These are phyloP conservation scores for Bombus breviceps DNA, from an alignment of 1,140 invertebrate genomes.

Conservation along the genomic window DNA sequence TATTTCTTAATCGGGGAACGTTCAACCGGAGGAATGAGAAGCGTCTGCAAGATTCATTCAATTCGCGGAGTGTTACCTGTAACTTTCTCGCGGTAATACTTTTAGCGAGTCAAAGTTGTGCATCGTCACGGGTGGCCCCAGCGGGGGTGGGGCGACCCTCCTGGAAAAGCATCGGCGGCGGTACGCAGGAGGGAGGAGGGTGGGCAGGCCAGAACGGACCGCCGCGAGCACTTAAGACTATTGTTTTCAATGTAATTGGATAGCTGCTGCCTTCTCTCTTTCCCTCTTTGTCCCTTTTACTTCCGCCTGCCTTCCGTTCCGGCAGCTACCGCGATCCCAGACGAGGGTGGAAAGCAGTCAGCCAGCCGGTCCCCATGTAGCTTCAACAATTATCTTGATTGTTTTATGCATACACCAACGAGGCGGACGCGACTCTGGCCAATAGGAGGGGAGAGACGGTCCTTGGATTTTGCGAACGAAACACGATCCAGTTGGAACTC, in stretches of 20 bases:
- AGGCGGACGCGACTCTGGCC: slow-evolving; percentile 16
- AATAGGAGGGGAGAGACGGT: background rate
- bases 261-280: slow-evolving; percentile 77
- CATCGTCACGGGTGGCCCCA: slow-evolving; percentile 50
- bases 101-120: slow-evolving; percentile 63
- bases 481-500: slow-evolving; percentile 26
- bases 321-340: slow-evolving; percentile 61
- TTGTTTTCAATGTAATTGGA: slow-evolving; percentile 84
- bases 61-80: slow-evolving; percentile 47
- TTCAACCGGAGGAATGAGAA: background rate
- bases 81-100: slow-evolving; percentile 59
- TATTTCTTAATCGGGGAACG: slow-evolving; percentile 29
- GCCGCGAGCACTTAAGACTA: slow-evolving; percentile 81
- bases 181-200: slow-evolving; percentile 8
- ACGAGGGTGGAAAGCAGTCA: slow-evolving; percentile 66
- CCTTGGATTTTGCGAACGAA: slow-evolving; percentile 25
- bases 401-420: slow-evolving; percentile 82
- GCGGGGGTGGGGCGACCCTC: slow-evolving; percentile 41
- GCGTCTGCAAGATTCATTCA: slow-evolving; percentile 40
- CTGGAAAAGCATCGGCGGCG: slow-evolving; percentile 55
- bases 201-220: slow-evolving; percentile 64
- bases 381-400: slow-evolving; percentile 83
- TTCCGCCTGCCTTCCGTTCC: slow-evolving; percentile 56
- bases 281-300: slow-evolving; percentile 53
- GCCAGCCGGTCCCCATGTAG: slow-evolving; percentile 73